These are phyloP conservation scores for Semotilus atromaculatus DNA, from an alignment of 2,797 vertebrate species.

Conservation along the genomic window DNA sequence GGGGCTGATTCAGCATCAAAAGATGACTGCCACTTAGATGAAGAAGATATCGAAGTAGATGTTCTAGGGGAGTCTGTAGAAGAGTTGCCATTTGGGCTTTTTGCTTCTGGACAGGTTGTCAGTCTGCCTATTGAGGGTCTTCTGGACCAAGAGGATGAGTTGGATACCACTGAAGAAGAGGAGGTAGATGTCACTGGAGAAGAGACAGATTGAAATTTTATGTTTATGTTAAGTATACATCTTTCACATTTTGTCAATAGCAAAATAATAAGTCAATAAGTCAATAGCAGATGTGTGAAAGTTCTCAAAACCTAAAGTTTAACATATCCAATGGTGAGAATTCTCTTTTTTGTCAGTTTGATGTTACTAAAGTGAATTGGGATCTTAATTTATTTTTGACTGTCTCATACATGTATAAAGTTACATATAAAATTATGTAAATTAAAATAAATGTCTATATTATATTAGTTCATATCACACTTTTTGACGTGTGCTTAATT, in stretches of 20 bases:
- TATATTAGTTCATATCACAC: not conserved
- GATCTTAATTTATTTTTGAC: constrained; percentile 7
- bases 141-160: constrained; percentile 64
- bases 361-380: not conserved
- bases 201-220: constrained; percentile 57
- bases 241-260: constrained; percentile 2
- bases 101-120: not conserved
- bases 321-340: constrained; percentile 16
- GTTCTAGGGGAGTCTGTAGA: constrained; percentile 65
- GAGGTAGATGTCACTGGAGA: constrained; percentile 75
- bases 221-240: constrained; percentile 15
- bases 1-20: not conserved
- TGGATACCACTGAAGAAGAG: constrained; percentile 60
- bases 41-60: constrained; percentile 70
- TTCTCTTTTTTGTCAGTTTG: not conserved
- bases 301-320: not conserved
- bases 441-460: constrained; percentile 21
- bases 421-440: constrained; percentile 23
- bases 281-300: constrained; percentile 8
- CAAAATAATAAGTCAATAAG: no score
- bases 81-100: not conserved
- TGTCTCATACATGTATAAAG: constrained; percentile 4
- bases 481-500: constrained; percentile 4
- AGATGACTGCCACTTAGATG: constrained; percentile 34
- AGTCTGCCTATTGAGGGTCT: constrained; percentile 6